Evolutionary conservation across 1,140 invertebrate species (phyloP).

Genomic region (Ips nitidus): DNA sequence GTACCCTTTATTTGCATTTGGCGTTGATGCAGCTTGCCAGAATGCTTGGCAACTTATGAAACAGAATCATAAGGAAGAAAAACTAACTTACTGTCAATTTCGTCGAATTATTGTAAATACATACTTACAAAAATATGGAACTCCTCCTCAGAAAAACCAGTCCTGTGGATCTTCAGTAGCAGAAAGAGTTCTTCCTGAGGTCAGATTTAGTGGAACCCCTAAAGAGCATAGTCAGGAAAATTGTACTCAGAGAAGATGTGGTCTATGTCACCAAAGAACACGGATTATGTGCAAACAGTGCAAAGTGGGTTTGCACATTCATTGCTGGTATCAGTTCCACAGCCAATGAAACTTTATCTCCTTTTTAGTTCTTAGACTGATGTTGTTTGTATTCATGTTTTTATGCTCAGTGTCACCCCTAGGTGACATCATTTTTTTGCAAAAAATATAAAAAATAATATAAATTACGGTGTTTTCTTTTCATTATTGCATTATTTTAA

Average conservation of each 20-base stretch:
- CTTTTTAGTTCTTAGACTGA: background rate
- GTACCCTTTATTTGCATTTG: constrained; percentile 4
- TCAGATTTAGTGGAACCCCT: background rate
- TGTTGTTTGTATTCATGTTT: background rate
- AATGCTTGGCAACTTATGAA: constrained; percentile 8
- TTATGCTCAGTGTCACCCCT: background rate
- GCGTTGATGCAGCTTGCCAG: constrained; percentile 5
- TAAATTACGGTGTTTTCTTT: background rate
- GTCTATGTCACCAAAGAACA: constrained; percentile 1
- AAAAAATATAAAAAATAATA: background rate
- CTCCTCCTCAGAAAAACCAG: background rate
- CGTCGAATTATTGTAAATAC: background rate
- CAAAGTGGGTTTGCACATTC: constrained; percentile 1
- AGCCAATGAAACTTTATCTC: background rate
- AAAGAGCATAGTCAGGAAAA: background rate
- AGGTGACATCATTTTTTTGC: background rate
- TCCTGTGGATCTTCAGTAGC: background rate
- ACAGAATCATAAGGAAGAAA: background rate
- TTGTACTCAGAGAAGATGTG: constrained; percentile 4
- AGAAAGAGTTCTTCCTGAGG: background rate
- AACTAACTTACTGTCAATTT: background rate
- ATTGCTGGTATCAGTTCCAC: constrained; percentile 1
- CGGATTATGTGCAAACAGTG: background rate
- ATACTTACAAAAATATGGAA: background rate
- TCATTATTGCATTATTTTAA: background rate